Evolutionary conservation across 2,797 vertebrate species (phyloP).

Genomic region (Semaprochilodus insignis): DNA sequence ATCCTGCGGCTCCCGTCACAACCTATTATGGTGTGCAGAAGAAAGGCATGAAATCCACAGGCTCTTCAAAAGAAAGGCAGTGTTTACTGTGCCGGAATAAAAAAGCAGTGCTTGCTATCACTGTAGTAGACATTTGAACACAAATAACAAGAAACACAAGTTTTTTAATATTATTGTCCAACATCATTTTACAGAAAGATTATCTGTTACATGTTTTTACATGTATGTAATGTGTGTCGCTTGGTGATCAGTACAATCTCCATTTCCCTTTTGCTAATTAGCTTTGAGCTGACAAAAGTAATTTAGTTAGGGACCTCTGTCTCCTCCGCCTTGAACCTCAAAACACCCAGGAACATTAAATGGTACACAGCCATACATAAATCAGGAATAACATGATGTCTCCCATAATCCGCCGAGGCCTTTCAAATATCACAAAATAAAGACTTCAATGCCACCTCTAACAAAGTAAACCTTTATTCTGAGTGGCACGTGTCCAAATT

Average conservation of each 20-base stretch:
- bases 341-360: neutral
- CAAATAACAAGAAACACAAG: neutral
- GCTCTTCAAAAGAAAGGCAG: neutral
- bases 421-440: neutral
- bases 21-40: neutral
- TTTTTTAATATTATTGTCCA: neutral
- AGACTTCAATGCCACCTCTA: neutral
- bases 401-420: neutral
- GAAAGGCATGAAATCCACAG: neutral
- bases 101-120: neutral
- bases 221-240: neutral
- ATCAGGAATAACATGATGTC: neutral
- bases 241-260: neutral
- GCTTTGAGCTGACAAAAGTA: neutral
- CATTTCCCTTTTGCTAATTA: neutral
- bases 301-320: neutral
- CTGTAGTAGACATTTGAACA: neutral
- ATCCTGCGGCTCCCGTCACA: neutral
- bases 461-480: constrained; percentile 27
- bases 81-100: neutral
- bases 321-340: neutral
- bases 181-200: neutral
- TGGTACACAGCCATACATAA: neutral
- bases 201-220: neutral
- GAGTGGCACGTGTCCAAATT: constrained; percentile 10